Evolutionary conservation across 2,113 vertebrate genomes (phyloP).

Genomic region (Oreochromis niloticus): DNA sequence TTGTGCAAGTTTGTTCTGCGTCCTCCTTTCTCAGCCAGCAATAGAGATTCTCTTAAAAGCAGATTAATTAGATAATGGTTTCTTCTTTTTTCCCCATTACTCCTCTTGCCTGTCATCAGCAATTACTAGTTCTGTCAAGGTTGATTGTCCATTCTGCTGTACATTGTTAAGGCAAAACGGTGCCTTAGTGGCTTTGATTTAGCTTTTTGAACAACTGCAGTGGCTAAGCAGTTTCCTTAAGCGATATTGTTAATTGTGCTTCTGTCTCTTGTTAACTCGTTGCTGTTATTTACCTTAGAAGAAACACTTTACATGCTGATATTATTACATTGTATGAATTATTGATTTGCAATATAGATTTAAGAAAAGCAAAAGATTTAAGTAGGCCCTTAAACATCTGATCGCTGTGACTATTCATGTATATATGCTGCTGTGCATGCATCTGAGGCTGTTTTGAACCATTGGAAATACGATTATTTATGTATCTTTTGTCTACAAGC

Average conservation of each 20-base stretch:
- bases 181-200: background rate
- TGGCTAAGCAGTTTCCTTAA: background rate
- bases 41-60: slow-evolving; percentile 30
- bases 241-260: background rate
- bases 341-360: background rate
- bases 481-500: background rate
- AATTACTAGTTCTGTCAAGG: slow-evolving; percentile 23
- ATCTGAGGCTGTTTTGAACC: background rate
- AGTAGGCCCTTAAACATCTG: background rate
- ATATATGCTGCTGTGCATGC: background rate
- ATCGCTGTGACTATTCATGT: background rate
- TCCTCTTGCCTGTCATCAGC: slow-evolving; percentile 1
- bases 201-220: background rate
- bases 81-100: slow-evolving; percentile 10
- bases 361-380: background rate
- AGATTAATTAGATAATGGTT: slow-evolving; percentile 57
- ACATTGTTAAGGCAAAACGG: background rate
- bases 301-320: background rate
- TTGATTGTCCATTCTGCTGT: slow-evolving; percentile 5
- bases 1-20: background rate
- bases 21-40: background rate
- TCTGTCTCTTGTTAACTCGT: background rate
- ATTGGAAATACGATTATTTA: background rate
- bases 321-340: background rate
- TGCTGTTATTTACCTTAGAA: background rate